These are phyloP conservation scores for Chironomus striatipennis DNA, from an alignment of 1,140 invertebrate genomes.

Conservation along the genomic window DNA sequence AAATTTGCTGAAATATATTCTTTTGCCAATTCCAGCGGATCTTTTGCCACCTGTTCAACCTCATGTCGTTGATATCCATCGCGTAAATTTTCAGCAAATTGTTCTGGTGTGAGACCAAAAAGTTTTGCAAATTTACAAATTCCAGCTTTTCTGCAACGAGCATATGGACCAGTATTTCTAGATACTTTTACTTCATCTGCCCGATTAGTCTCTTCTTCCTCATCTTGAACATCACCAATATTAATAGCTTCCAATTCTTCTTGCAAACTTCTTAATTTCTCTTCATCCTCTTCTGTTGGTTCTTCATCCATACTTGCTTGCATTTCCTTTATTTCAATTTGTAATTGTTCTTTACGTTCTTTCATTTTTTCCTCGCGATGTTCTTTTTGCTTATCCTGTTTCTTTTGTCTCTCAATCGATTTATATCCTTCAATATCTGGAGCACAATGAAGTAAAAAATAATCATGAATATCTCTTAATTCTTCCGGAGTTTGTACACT, in stretches of 20 bases:
- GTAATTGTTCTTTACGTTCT: background rate
- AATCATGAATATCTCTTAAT: constrained; percentile 83
- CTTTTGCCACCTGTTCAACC: constrained; percentile 79
- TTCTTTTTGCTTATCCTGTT: constrained; percentile 36
- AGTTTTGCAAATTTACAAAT: constrained; percentile 79
- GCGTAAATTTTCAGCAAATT: constrained; percentile 94
- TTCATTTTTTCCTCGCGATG: constrained; percentile 23
- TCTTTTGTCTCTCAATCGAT: constrained; percentile 53
- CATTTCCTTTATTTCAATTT: background rate
- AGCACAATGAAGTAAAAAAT: constrained; percentile 89
- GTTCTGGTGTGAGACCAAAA: constrained; percentile 91
- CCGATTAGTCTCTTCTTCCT: constrained; percentile 47
- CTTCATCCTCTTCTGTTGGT: constrained; percentile 26
- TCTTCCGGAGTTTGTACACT: constrained; percentile 83
- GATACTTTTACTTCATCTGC: constrained; percentile 72
- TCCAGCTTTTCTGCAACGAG: constrained; percentile 74
- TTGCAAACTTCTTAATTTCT: background rate
- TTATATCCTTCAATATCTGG: constrained; percentile 64
- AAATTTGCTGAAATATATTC: constrained; percentile 54
- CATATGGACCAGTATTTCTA: constrained; percentile 76
- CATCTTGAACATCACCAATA: constrained; percentile 50
- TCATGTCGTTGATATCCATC: constrained; percentile 97
- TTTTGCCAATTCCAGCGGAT: constrained; percentile 71
- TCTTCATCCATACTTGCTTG: constrained; percentile 17
- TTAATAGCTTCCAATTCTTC: constrained; percentile 34